Evolutionary conservation across 2,797 vertebrate species (phyloP), one percentile per base, ranked within the genome.

Genomic region (Gobio occitaniae): DNA sequence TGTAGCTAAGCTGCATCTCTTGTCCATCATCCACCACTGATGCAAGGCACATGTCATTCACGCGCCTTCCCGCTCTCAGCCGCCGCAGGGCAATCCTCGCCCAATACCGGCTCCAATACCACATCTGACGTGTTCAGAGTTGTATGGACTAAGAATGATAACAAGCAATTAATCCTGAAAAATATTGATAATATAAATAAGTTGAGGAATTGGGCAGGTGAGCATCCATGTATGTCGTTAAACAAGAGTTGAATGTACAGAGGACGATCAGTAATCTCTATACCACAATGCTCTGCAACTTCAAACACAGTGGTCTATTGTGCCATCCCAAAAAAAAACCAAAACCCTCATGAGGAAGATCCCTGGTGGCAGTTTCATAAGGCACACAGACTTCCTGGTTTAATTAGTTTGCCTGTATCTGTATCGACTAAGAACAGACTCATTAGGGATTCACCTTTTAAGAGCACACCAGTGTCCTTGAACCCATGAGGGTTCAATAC

Each of bases 371-470:
- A 48, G 41, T 86, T 83, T 87, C 61, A 88, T 82, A 71, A 78
- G 52, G 84, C 85, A 44, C 65, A 85, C 59, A 78, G 56, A 38
- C 86, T 87, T 88, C 82, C 85, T 84, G 86, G 69, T 88, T 41
- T 19, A 88, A 91, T 90, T 88, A 89, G 83, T 74, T 81, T 65
- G 56, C 84, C 85, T 25, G 25, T 25, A 25, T 25, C 25, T 87
- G 82, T 82, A 82, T 86, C 44, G 25, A 80, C 44, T 59, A 83
- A 78, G 65, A 70, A 50, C 47, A 80, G 65, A 65, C 80, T 88
- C 85, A 84, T 86, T 84, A 29, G 85, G 80, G 72, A 83, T 75
- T 36, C 54, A 79, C 54, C 66, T 88, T 87, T 87, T 76, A 76
- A 85, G 70, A 54, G 75, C 47, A 61, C 78, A 68, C 61, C 44